Evolutionary conservation across 2,888 invertebrate species (phyloP).

Genomic region (Blera fallax): DNA sequence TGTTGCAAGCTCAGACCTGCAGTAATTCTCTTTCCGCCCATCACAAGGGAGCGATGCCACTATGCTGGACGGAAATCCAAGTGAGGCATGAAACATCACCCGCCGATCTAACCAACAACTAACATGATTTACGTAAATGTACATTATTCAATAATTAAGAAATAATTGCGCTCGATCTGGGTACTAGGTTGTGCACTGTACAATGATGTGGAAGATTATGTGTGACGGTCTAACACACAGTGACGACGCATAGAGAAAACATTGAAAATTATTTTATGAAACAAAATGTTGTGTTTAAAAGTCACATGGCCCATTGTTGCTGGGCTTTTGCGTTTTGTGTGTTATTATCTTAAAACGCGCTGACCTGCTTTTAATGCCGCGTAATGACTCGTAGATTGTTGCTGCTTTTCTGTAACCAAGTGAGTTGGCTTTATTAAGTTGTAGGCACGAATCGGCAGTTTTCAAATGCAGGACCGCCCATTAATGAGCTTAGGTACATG

Average conservation of each 20-base stretch:
- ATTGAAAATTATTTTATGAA: slow-evolving; percentile 31
- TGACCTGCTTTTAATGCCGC: slow-evolving; percentile 67
- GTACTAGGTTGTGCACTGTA: slow-evolving; percentile 25
- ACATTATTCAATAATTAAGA: slow-evolving; percentile 65
- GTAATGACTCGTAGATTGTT: slow-evolving; percentile 51
- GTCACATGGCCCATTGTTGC: slow-evolving; percentile 45
- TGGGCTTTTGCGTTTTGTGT: slow-evolving; percentile 46
- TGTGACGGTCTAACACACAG: not conserved
- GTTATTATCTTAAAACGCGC: slow-evolving; percentile 65
- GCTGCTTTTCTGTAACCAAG: slow-evolving; percentile 9
- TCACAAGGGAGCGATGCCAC: not conserved
- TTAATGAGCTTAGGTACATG: slow-evolving; percentile 34
- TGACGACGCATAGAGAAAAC: slow-evolving; percentile 2
- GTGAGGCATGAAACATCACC: slow-evolving; percentile 65
- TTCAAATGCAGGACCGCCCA: slow-evolving; percentile 53
- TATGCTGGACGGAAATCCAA: slow-evolving; percentile 55
- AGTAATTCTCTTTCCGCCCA: not conserved
- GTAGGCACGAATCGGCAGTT: slow-evolving; percentile 63
- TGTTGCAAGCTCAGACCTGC: slow-evolving; percentile 9
- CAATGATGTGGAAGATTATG: slow-evolving; percentile 28
- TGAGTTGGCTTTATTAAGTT: slow-evolving; percentile 31
- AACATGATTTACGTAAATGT: slow-evolving; percentile 41
- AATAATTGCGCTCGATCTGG: slow-evolving; percentile 59
- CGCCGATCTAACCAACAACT: slow-evolving; percentile 56
- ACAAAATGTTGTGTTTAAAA: slow-evolving; percentile 47